Conservation (phyloP, 2,113 vertebrate genomes). For the Galbula dea region DNA sequence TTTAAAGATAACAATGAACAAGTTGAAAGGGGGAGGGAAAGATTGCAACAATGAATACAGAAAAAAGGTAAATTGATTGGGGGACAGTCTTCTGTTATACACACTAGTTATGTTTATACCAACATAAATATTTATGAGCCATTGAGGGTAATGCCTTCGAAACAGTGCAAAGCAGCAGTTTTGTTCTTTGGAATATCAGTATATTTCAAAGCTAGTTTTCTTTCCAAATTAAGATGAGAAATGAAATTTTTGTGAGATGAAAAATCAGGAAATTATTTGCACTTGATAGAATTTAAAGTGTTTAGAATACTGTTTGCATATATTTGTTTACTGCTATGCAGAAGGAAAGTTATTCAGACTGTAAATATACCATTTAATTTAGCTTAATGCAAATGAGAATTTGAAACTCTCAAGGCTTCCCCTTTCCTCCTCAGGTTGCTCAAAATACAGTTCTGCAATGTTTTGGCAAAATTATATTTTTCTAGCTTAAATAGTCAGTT, state of each 20-base stretch:
- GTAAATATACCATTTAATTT: neutral
- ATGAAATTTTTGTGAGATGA: neutral
- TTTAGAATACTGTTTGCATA: neutral
- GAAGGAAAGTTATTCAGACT: neutral
- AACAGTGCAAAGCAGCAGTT: neutral
- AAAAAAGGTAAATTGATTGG: neutral
- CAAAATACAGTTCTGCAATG: neutral
- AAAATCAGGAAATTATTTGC: neutral
- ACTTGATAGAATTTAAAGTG: neutral
- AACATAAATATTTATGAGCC: neutral
- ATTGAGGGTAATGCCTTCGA: neutral
- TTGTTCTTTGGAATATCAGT: neutral
- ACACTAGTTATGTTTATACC: neutral
- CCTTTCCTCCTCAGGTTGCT: neutral
- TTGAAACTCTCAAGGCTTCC: neutral
- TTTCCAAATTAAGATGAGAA: neutral
- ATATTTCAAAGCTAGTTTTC: neutral
- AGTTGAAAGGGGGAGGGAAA: neutral
- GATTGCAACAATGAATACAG: neutral
- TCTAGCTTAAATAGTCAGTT: neutral
- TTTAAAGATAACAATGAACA: neutral
- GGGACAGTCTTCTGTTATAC: fast-evolving
- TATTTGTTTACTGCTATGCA: neutral
- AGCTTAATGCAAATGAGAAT: neutral
- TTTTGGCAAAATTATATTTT: neutral